Evolutionary conservation across 2,888 invertebrate genomes (phyloP).

Genomic region (Nemotelus pantherinus): DNA sequence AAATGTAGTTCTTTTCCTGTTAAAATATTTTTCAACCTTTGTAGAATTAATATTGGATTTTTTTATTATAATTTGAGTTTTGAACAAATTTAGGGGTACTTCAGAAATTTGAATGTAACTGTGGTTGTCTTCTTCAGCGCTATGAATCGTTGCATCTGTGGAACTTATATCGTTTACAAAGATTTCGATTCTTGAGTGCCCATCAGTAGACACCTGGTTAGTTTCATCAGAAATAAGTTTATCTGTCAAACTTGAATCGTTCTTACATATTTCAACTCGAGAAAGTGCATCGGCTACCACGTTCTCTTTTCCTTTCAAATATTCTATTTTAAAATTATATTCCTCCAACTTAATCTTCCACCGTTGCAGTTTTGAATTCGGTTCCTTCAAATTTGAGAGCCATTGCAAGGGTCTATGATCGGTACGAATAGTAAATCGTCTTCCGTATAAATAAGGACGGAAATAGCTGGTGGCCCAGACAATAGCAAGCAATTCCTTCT

Average conservation of each 20-base stretch:
- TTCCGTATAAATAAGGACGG: conserved; percentile 1
- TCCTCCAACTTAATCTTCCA: conserved; percentile 10
- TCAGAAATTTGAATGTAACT: neutral
- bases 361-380: conserved; percentile 9
- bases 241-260: neutral
- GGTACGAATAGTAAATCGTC: conserved; percentile 2
- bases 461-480: conserved; percentile 17
- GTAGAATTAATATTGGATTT: neutral
- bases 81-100: neutral
- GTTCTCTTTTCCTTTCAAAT: conserved; percentile 18
- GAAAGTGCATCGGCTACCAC: neutral
- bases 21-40: neutral
- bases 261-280: neutral
- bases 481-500: conserved; percentile 13
- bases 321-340: conserved; percentile 1
- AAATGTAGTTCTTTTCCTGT: neutral
- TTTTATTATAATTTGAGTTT: conserved; percentile 1
- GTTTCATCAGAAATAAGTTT: neutral
- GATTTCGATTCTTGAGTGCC: neutral
- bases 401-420: conserved; percentile 4
- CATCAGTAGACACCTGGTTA: neutral
- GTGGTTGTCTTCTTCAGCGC: neutral
- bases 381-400: neutral
- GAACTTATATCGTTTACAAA: neutral
- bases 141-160: neutral